phyloP scores from a whole-genome alignment of 2,113 vertebrate genomes.

The Notothenia coriiceps region DNA sequence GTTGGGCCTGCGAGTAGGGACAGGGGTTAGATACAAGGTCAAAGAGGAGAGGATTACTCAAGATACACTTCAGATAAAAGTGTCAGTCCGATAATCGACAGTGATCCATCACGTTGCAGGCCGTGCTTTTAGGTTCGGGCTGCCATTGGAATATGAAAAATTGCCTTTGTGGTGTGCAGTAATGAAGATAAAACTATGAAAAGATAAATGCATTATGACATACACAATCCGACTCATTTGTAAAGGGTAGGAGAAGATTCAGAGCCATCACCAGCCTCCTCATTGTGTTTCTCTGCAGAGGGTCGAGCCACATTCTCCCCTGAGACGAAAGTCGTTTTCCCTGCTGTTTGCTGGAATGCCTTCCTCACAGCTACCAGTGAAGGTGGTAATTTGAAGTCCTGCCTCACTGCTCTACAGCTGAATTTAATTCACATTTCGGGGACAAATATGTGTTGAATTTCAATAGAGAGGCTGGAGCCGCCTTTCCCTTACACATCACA shows the following conservation, averaged over 20 bases:
- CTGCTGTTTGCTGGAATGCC: constrained; percentile 65
- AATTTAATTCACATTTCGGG: constrained; percentile 55
- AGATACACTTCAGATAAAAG: constrained; percentile 78
- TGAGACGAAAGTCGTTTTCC: constrained; percentile 42
- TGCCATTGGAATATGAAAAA: constrained; percentile 11
- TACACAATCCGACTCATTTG: constrained; percentile 37
- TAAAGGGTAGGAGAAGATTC: constrained; percentile 8
- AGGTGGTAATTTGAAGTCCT: constrained; percentile 56
- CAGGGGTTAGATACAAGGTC: constrained; percentile 67
- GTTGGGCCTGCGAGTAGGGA: constrained; percentile 34
- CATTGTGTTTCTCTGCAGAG: constrained; percentile 21
- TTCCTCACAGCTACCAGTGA: constrained; percentile 56
- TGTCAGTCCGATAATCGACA: constrained; percentile 60
- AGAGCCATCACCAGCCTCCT: constrained; percentile 13
- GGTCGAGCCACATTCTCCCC: constrained; percentile 17
- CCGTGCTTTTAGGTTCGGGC: neutral
- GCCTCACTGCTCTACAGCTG: constrained; percentile 18
- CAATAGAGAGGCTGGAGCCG: constrained; percentile 12
- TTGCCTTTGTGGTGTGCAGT: constrained; percentile 5
- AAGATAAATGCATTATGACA: constrained; percentile 15
- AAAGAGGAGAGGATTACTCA: constrained; percentile 71
- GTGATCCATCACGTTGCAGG: constrained; percentile 44
- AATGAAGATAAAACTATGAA: constrained; percentile 50
- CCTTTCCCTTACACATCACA: neutral
- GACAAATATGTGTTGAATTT: constrained; percentile 49